Evolutionary conservation across 2,113 vertebrate species (phyloP), one percentile per base, ranked within the genome.

Genomic region (Syngnathus scovelli): DNA sequence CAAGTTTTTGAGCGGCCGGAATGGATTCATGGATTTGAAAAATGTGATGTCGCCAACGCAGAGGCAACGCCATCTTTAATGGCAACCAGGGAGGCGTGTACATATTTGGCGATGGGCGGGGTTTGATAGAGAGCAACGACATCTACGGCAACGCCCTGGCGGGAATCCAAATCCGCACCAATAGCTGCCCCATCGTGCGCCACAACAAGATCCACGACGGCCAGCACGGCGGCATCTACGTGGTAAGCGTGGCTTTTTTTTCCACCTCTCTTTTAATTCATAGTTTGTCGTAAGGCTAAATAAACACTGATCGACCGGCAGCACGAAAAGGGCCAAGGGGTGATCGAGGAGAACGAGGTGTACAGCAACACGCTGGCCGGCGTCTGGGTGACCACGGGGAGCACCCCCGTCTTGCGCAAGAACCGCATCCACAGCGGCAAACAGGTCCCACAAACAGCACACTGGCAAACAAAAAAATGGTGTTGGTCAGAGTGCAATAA

Each of bases 161-260:
- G 67, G 97, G 97, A 85, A 99, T 99, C 89, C 97, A 99, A 89
- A 99, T 99, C 82, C 91, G 97, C 87, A 99, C 96, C 82, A 99
- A 99, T 87, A 99, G 97, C 89, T 99, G 97, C 87, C 97, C 97
- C 81, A 99, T 99, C 70, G 97, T 99, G 78, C 91, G 97, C 69
- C 97, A 99, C 90, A 99, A 99, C 91, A 99, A 99, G 91, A 99
- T 99, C 80, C 97, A 99, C 43, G 97, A 99, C 69, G 97, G 97
- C 21, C 97, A 99, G 39, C 97, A 99, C 59, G 97, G 97, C 55
- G 97, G 97, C 52, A 99, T 99, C 90, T 99, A 99, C 41, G 97
- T 99, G 88, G 97, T 99, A 87, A 93, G 92, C 87, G 5, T 4
- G n/a, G 23, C 39, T 3, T 27, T 13, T 56, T 19, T 1, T 27